Evolutionary conservation across 2,888 invertebrate genomes (phyloP), one percentile per base, ranked within the genome.

Genomic region (Formica aserva): DNA sequence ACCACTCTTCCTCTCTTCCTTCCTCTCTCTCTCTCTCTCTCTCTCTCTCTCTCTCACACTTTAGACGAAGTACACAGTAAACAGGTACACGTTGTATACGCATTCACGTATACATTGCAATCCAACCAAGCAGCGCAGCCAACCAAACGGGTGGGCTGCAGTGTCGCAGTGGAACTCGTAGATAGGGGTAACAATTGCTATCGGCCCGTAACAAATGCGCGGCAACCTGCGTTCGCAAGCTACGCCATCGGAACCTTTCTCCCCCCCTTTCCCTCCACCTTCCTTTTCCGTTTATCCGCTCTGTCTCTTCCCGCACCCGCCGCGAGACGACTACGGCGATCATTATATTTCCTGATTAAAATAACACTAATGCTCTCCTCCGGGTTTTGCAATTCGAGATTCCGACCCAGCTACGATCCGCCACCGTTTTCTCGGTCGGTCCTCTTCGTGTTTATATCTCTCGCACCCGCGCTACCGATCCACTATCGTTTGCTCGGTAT

Each of bases 181-280:
- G 94, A 94, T 94, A 93, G 93, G 92, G 91, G 89, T 92, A 93
- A 94, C 94, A 93, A 94, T 94, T 91, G 92, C 93, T 93, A 93
- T 93, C 93, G 92, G 92, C 87, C 92, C 91, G 92, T 93, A 93
- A 93, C 92, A 91, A 93, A 93, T 92, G 91, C 92, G 90, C 91
- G 91, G 89, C 90, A 91, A 91, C 90, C 91, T 90, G 89, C 91
- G 89, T 91, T 91, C 87, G 84, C 88, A 82, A 86, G 84, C 86
- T 85, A 84, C 82, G 81, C 85, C 83, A 77, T 80, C 82, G 78
- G 78, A 78, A 72, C 60, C 72, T 52, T 38, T 69, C 75, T 35
- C 4, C 84, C 82, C 82, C 67, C 74, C 78, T 45, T 22, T n/a
- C 72, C 55, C 52, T 71, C 52, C 52, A n/a, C 8, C 52, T n/a